Evolutionary conservation across 2,113 vertebrate species (phyloP).

Genomic region (Ptilonorhynchus violaceus): DNA sequence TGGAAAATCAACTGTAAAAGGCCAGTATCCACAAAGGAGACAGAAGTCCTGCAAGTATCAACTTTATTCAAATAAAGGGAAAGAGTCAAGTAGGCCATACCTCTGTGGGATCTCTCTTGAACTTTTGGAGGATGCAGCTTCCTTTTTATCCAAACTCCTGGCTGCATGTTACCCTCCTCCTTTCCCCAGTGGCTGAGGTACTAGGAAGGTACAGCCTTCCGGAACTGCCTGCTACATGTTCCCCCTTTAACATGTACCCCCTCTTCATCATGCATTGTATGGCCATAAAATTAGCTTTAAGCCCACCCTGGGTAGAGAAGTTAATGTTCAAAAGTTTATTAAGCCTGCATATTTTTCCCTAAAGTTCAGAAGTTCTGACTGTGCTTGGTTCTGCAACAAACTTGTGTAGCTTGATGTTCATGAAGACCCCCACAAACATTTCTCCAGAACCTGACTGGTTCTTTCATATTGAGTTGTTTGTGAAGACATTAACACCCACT

Average conservation of each 20-base stretch:
- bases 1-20: neutral
- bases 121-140: neutral
- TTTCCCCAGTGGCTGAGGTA: neutral
- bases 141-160: neutral
- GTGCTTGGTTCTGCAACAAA: neutral
- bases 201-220: neutral
- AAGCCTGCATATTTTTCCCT: neutral
- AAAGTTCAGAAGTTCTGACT: neutral
- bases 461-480: neutral
- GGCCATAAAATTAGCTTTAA: neutral
- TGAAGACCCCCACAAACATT: neutral
- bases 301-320: neutral
- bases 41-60: neutral
- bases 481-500: neutral
- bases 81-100: neutral
- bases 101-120: neutral
- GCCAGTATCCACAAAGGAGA: neutral
- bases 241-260: neutral
- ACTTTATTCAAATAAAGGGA: neutral
- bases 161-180: neutral
- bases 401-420: rapidly evolving
- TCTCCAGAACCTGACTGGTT: neutral
- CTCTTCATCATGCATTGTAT: too few species aligned
- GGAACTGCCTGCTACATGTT: neutral
- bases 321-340: neutral